Conservation (phyloP, 2,113 vertebrate genomes). For the Sceloporus undulatus region DNA sequence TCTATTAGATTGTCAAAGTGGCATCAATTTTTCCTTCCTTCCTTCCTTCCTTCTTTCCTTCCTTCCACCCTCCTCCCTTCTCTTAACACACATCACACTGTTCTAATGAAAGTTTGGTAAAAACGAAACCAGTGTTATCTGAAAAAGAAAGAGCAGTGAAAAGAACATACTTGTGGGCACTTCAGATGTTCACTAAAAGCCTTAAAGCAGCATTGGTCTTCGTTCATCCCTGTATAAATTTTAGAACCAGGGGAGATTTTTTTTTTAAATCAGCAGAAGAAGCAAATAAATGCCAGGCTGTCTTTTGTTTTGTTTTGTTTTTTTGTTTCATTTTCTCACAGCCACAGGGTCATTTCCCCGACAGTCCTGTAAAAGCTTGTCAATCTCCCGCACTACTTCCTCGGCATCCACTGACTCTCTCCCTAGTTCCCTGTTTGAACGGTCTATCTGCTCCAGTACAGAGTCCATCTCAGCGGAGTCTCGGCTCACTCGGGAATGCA, state of each 20-base stretch:
- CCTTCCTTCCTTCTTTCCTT: conserved; percentile 35
- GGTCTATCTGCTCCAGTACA: conserved; percentile 84
- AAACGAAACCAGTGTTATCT: conserved; percentile 82
- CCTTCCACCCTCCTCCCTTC: conserved; percentile 41
- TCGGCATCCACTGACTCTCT: conserved; percentile 93
- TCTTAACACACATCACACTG: conserved; percentile 73
- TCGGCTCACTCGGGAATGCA: conserved; percentile 82
- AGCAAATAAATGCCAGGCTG: conserved; percentile 74
- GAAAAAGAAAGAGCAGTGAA: conserved; percentile 86
- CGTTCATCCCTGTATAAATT: conserved; percentile 76
- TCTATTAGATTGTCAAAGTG: conserved; percentile 92
- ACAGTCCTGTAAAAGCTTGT: conserved; percentile 99
- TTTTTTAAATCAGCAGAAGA: conserved; percentile 77
- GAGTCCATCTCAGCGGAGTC: conserved; percentile 84
- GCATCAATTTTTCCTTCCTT: conserved; percentile 68
- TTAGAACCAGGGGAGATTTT: conserved; percentile 69
- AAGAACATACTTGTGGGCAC: conserved; percentile 96
- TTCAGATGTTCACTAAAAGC: conserved; percentile 95
- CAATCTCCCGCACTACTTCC: conserved; percentile 98
- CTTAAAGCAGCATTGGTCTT: conserved; percentile 87
- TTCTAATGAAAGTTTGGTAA: conserved; percentile 81
- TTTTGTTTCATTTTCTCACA: conserved; percentile 89
- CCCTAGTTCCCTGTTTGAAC: conserved; percentile 85
- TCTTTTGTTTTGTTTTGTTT: conserved; percentile 58
- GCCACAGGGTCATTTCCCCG: conserved; percentile 89